Evolutionary conservation across 2,888 invertebrate species (phyloP).

Genomic region (Tromatobia lineatoria): DNA sequence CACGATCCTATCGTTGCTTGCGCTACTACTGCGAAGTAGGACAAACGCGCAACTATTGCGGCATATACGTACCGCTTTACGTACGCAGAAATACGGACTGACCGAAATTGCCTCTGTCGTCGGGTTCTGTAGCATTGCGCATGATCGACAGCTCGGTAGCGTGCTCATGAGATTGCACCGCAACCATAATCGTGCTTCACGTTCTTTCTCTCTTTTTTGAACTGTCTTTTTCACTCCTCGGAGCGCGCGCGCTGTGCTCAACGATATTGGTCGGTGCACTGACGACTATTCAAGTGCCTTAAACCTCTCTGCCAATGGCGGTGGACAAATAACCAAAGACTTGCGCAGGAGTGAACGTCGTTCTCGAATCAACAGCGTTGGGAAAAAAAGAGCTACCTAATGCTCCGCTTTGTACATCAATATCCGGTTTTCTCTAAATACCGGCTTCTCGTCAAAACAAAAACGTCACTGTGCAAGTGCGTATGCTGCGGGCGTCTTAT

Average conservation of each 20-base stretch:
- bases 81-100: slow-evolving; percentile 28
- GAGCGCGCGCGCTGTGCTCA: neutral
- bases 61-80: neutral
- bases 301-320: neutral
- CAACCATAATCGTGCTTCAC: slow-evolving; percentile 5
- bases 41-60: slow-evolving; percentile 27
- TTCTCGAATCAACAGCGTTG: slow-evolving; percentile 4
- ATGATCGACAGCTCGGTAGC: slow-evolving; percentile 48
- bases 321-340: neutral
- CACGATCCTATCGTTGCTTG: neutral
- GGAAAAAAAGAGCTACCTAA: neutral
- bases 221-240: neutral
- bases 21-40: slow-evolving; percentile 12
- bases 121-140: slow-evolving; percentile 40
- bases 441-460: slow-evolving; percentile 1
- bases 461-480: neutral
- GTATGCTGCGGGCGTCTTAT: neutral
- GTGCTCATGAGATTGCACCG: slow-evolving; percentile 2
- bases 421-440: slow-evolving; percentile 28
- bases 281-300: neutral
- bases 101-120: slow-evolving; percentile 38
- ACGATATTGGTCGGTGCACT: neutral
- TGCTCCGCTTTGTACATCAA: neutral
- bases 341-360: neutral
- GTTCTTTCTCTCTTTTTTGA: slow-evolving; percentile 5